Conservation (phyloP, 2,113 vertebrate species). For the Lagenorhynchus albirostris region DNA sequence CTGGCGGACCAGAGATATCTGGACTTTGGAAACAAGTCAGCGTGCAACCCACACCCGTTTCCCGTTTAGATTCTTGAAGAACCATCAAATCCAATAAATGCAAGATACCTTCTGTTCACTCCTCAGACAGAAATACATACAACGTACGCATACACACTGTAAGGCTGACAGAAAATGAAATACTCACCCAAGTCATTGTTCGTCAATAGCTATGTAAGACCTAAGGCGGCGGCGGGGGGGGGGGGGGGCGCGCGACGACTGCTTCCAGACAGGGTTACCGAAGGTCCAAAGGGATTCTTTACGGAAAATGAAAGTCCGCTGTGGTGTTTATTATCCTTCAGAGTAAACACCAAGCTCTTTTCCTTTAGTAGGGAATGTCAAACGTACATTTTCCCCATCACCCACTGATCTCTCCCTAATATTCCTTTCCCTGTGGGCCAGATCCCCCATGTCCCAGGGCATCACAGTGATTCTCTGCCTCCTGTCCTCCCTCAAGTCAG, state of each 20-base stretch:
- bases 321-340: not conserved
- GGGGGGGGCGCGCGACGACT: not conserved
- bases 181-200: conserved; percentile 14
- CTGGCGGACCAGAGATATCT: conserved; percentile 45
- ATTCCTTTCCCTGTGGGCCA: not conserved
- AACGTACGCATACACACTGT: not conserved
- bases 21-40: conserved; percentile 45
- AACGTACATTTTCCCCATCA: not conserved
- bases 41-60: conserved; percentile 61
- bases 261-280: conserved; percentile 35
- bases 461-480: not conserved
- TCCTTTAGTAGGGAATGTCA: not conserved
- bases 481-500: not conserved
- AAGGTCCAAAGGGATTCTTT: conserved; percentile 47
- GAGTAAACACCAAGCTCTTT: not conserved
- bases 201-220: conserved; percentile 8
- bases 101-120: conserved; percentile 38
- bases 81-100: conserved; percentile 42
- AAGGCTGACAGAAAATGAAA: not conserved
- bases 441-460: accelerated
- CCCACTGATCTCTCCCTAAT: not conserved
- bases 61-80: conserved; percentile 50
- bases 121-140: not conserved
- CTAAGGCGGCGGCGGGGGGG: not conserved
- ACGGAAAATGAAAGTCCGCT: not conserved